Conservation (phyloP, 2,888 invertebrate genomes). For the Acanthacorydalis orientalis region DNA sequence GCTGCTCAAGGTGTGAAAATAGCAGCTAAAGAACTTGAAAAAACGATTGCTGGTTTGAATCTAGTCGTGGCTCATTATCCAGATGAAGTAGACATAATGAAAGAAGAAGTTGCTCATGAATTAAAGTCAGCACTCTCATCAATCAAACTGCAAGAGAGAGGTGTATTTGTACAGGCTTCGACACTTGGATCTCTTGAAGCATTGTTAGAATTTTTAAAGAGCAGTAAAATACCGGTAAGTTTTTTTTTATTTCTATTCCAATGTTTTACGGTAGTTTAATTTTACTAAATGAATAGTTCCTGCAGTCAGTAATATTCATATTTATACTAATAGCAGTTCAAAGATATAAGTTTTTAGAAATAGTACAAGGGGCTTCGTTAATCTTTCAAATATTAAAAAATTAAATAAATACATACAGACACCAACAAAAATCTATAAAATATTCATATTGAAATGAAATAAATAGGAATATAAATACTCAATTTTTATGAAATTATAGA, state of each 20-base stretch:
- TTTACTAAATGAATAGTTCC: not conserved
- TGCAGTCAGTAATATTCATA: not conserved
- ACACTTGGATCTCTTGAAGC: conserved; percentile 98
- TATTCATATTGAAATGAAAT: too few relatives aligned
- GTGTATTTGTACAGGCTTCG: conserved; percentile 98
- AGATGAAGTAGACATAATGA: conserved; percentile 78
- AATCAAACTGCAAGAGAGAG: conserved; percentile 79
- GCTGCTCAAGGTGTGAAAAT: conserved; percentile 99
- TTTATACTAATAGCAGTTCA: too few relatives aligned
- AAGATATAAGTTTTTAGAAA: too few relatives aligned
- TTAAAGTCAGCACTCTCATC: conserved; percentile 78
- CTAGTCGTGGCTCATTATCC: conserved; percentile 79
- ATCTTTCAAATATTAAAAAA: too few relatives aligned
- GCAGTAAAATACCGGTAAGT: conserved; percentile 87
- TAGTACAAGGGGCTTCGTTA: too few relatives aligned
- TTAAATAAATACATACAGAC: too few relatives aligned
- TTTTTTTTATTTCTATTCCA: conserved; percentile 5
- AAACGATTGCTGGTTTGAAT: conserved; percentile 92
- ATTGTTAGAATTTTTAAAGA: conserved; percentile 76
- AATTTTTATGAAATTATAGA: too few relatives aligned
- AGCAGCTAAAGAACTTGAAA: conserved; percentile 94
- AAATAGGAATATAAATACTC: too few relatives aligned
- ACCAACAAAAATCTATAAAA: too few relatives aligned
- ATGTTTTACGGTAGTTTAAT: not conserved
- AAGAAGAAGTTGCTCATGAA: conserved; percentile 76